Evolutionary conservation across 2,797 vertebrate genomes (phyloP).

Genomic region (Myotis vivesi): DNA sequence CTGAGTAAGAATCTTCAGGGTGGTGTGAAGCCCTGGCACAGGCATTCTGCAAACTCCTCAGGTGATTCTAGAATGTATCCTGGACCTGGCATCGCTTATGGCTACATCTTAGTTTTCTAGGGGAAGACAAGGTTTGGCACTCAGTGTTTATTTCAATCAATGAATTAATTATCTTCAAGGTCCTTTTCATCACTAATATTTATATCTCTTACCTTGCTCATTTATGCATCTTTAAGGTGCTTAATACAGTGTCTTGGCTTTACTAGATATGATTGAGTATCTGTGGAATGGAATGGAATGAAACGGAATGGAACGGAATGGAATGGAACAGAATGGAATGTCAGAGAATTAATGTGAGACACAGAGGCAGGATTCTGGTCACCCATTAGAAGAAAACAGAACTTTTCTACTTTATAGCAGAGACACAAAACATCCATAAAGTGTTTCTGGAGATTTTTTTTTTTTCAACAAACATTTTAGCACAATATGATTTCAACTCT

Average conservation of each 20-base stretch:
- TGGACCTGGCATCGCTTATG: background rate
- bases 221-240: background rate
- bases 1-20: background rate
- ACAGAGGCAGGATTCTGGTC: background rate
- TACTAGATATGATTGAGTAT: background rate
- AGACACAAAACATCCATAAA: background rate
- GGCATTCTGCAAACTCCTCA: background rate
- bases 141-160: background rate
- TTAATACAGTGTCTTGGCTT: background rate
- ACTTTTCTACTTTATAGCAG: background rate
- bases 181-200: background rate
- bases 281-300: background rate
- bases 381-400: background rate
- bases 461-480: background rate
- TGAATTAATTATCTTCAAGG: background rate
- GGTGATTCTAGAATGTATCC: background rate
- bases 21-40: background rate
- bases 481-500: background rate
- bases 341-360: background rate
- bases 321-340: background rate
- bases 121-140: background rate
- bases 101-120: background rate
- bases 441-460: background rate
- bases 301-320: background rate
- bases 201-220: background rate